Percentiles rank a stretch among this genome's conserved stretches.
These are phyloP conservation scores for Cladorhizidae sp. DNA, from an alignment of 37 sponge, comb jelly and placozoan species.

Conservation along the genomic window DNA sequence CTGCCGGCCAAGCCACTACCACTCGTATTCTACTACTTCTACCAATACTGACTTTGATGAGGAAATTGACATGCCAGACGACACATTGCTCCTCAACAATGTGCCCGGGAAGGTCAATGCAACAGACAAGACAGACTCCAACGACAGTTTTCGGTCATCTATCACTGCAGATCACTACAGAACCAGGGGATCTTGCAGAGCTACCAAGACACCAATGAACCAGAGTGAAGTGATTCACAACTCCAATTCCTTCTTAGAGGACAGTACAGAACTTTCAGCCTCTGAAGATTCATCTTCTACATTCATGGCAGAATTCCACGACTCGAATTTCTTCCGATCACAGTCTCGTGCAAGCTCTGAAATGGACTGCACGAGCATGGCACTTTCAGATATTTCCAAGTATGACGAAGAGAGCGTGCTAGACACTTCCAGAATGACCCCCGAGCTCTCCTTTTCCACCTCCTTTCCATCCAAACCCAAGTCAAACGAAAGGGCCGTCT, in stretches of 20 bases:
- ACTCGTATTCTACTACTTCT: conserved; percentile 11
- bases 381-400: conserved; percentile 12
- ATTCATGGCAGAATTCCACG: not conserved
- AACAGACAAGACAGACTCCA: not conserved
- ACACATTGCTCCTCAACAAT: conserved; percentile 41
- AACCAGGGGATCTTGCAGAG: not conserved
- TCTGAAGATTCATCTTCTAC: not conserved
- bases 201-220: not conserved
- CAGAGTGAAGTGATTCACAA: not conserved
- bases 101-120: not conserved
- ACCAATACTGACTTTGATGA: conserved; percentile 26
- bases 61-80: conserved; percentile 59
- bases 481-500: conserved; percentile 5
- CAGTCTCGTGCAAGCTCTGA: conserved; percentile 24
- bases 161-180: not conserved
- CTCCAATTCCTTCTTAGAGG: too few relatives aligned
- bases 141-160: not conserved
- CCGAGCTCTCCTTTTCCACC: conserved; percentile 10
- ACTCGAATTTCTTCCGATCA: not conserved
- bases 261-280: not conserved
- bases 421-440: conserved; percentile 26
- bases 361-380: conserved; percentile 4
- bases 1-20: conserved; percentile 43
- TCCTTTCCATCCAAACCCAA: conserved; percentile 2
- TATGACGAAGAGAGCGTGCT: conserved; percentile 9